Conservation (phyloP, 2,797 vertebrate species). For the Micrastur ruficollis region DNA sequence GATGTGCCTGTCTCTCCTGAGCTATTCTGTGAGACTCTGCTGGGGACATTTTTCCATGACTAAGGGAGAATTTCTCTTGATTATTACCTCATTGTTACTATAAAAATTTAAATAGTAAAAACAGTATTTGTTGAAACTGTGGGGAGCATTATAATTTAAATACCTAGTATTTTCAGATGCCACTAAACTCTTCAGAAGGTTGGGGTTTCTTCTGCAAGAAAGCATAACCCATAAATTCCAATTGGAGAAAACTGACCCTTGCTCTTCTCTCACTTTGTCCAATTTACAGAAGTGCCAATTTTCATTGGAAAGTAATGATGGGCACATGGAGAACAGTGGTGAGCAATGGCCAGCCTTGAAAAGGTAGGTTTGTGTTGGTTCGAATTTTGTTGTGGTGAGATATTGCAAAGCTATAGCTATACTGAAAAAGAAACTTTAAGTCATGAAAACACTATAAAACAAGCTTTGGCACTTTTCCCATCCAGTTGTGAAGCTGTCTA, state of each 20-base stretch:
- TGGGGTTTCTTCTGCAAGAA: neutral
- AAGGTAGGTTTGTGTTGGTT: neutral
- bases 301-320: neutral
- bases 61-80: neutral
- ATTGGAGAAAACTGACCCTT: neutral
- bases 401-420: neutral
- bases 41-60: neutral
- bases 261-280: neutral
- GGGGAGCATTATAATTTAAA: neutral
- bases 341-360: neutral
- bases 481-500: neutral
- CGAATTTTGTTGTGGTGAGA: neutral
- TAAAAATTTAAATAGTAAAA: neutral
- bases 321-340: neutral
- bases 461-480: neutral
- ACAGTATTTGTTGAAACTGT: neutral
- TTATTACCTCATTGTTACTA: neutral
- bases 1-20: neutral
- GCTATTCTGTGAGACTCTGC: neutral
- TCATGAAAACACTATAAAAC: neutral
- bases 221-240: neutral
- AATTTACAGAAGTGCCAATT: neutral
- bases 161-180: neutral
- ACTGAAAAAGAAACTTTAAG: neutral
- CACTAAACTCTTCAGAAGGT: neutral